Evolutionary conservation across 1,140 invertebrate genomes (phyloP).

Genomic region (Dendrolimus kikuchii): DNA sequence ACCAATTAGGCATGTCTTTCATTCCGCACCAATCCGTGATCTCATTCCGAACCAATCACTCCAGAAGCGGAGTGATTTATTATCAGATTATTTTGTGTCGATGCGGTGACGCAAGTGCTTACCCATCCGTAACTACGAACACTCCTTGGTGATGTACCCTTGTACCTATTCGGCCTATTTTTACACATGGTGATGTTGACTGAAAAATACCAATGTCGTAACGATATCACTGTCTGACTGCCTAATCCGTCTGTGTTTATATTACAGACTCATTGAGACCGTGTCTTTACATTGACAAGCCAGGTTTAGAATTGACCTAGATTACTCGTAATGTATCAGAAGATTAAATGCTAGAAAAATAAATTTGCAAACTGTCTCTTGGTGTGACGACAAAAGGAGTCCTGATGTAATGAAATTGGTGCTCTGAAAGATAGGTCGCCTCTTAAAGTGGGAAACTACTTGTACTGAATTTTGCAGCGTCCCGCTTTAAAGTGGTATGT

Average conservation of each 20-base stretch:
- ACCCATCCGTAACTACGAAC: constrained; percentile 52
- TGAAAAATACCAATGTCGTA: constrained; percentile 30
- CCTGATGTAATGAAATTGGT: no score
- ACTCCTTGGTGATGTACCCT: constrained; percentile 49
- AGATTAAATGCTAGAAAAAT: no score
- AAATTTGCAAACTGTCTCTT: no score
- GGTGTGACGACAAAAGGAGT: no score
- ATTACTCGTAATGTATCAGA: no score
- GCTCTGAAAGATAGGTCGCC: no score
- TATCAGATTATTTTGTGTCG: constrained; percentile 46
- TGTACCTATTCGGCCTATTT: constrained; percentile 43
- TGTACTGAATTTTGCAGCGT: no score
- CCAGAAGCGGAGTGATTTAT: constrained; percentile 60
- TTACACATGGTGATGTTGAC: constrained; percentile 34
- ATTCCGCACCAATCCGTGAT: constrained; percentile 50
- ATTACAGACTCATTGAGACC: constrained; percentile 4
- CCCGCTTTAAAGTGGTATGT: no score
- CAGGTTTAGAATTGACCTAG: neutral
- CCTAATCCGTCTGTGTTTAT: constrained; percentile 2
- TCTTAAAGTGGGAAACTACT: no score
- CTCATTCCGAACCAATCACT: constrained; percentile 43
- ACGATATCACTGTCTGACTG: constrained; percentile 11
- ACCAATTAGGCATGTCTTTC: constrained; percentile 48
- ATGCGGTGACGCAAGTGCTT: constrained; percentile 51
- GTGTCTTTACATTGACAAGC: constrained; percentile 2